These are phyloP conservation scores for Alethe castanea DNA, from an alignment of 2,113 vertebrate genomes.

Conservation along the genomic window DNA sequence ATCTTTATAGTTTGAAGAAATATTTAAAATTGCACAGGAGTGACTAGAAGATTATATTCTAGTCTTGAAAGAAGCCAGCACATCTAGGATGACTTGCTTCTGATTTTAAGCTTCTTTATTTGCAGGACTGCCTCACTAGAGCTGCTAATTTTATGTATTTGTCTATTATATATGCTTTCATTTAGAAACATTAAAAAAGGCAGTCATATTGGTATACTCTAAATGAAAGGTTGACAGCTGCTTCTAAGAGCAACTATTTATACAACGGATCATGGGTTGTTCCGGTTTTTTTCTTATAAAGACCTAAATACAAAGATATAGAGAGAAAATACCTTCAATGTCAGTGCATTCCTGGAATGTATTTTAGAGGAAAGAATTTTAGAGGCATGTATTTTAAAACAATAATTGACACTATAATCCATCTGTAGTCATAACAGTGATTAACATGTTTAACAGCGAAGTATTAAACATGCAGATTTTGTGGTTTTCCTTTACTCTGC, in stretches of 20 bases:
- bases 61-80: not conserved
- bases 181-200: not conserved
- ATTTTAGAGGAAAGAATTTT: not conserved
- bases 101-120: not conserved
- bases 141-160: not conserved
- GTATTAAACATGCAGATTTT: not conserved
- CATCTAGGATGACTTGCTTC: not conserved
- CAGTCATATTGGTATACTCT: not conserved
- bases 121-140: not conserved
- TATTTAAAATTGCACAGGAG: not conserved
- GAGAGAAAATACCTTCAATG: not conserved
- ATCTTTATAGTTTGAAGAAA: not conserved
- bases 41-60: not conserved
- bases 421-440: not conserved
- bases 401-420: not conserved
- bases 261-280: rapidly evolving
- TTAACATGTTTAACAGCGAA: not conserved
- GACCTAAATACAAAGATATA: not conserved
- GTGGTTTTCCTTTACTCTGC: not conserved
- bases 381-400: not conserved
- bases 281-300: not conserved
- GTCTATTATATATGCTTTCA: not conserved
- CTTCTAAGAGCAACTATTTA: not conserved
- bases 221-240: not conserved
- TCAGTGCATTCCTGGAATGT: not conserved